Percentiles rank a stretch among this genome's conserved stretches.
Conservation (phyloP, 1,140 invertebrate genomes). For the Megalonaias nervosa region DNA sequence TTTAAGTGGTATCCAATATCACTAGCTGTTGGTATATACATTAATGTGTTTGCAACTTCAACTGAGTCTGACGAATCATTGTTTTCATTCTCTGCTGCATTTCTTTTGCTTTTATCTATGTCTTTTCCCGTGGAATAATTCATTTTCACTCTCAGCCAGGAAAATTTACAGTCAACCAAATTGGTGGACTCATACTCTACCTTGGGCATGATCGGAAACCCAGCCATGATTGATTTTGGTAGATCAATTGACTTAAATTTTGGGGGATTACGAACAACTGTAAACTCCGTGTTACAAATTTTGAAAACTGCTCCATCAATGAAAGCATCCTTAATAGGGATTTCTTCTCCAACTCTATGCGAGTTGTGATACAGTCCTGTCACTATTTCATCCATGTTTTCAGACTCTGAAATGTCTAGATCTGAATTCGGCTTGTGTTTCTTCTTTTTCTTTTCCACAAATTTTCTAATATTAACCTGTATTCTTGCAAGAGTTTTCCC, state of each 20-base stretch:
- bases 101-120: constrained; percentile 8
- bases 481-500: constrained; percentile 48
- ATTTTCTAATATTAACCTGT: constrained; percentile 42
- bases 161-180: constrained; percentile 76
- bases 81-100: constrained; percentile 19
- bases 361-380: constrained; percentile 29
- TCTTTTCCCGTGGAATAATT: neutral
- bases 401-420: neutral
- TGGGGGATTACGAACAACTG: constrained; percentile 83
- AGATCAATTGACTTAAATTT: constrained; percentile 79
- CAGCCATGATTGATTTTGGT: constrained; percentile 81
- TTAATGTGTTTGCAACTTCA: constrained; percentile 30
- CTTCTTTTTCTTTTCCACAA: constrained; percentile 44
- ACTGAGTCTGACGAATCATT: constrained; percentile 10
- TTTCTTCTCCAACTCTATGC: constrained; percentile 22
- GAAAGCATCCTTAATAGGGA: constrained; percentile 59
- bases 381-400: constrained; percentile 17
- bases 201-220: constrained; percentile 85
- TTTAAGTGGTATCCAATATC: constrained; percentile 75
- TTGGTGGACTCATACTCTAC: constrained; percentile 78
- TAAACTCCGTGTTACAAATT: constrained; percentile 74
- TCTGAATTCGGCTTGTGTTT: constrained; percentile 19
- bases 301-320: constrained; percentile 54
- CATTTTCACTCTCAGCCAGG: constrained; percentile 77
- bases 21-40: constrained; percentile 45